Evolutionary conservation across 1,140 invertebrate genomes (phyloP), one percentile per base, ranked within the genome.

Genomic region (Psilanteris sp.): DNA sequence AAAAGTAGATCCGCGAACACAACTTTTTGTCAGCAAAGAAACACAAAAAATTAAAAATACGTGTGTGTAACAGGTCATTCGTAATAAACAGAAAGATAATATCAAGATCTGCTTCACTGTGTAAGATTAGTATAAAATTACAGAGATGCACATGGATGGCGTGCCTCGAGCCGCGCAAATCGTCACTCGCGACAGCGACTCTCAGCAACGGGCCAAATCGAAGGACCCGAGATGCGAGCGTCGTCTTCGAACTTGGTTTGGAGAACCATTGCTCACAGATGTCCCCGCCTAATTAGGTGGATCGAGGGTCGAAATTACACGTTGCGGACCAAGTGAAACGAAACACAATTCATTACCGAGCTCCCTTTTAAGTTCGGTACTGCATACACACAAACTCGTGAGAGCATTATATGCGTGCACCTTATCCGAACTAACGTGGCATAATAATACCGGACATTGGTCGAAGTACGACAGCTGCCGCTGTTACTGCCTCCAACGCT

Each of bases 211-310:
- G 20, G 1, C 52, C 34, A 14, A 18, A 24, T 37, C 15, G 11
- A 13, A 16, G 24, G 10, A n/a, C 11, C 6, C 13, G 22, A 3
- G 31, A 24, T 31, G 29, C 27, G 27, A 32, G 29, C 27, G 27
- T 48, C 13, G 26, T n/a, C 0, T 3, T 1, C 32, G 29, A 27
- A 37, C 46, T 61, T 41, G 14, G 20, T 61, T 77, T 68, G 79
- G 80, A 85, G 81, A 85, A 71, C 72, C 83, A 16, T 83, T 78
- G 78, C 62, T 68, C 77, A 85, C 85, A 87, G 83, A 88, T 88
- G 85, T 86, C 85, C 80, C 81, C 78, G 79, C 62, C 83, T 87
- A 87, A 88, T 87, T 88, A 87, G 79, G 59, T 75, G 74, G 71
- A 16, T 67, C 66, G 74, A 70, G 72, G 68, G 57, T 43, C 73